Evolutionary conservation across 92 coral and sea anemone species (phyloP).

Genomic region (Epizoanthus illoricatus): DNA sequence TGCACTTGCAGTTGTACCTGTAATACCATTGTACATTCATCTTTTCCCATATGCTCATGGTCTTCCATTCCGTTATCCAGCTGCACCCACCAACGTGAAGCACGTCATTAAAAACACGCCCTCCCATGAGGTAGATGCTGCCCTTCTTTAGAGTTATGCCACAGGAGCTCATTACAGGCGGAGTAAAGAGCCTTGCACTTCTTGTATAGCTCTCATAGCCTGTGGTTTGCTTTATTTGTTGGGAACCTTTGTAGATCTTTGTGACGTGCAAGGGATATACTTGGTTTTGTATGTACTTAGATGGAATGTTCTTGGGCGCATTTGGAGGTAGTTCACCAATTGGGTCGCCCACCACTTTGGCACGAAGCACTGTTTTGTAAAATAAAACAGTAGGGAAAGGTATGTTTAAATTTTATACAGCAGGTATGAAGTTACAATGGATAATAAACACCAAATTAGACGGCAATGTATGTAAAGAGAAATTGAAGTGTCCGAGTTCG

Average conservation of each 20-base stretch:
- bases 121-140: conserved; percentile 4
- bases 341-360: conserved; percentile 11
- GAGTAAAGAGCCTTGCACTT: neutral
- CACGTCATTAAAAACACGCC: neutral
- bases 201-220: neutral
- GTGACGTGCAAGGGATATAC: conserved; percentile 8
- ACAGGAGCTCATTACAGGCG: neutral
- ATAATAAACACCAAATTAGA: no score
- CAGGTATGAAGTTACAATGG: no score
- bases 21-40: neutral
- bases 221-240: neutral
- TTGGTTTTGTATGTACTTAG: neutral
- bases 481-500: no score
- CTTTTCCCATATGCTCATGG: neutral
- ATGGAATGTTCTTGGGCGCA: neutral
- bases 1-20: neutral
- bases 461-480: no score
- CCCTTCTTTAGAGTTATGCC: neutral
- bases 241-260: neutral
- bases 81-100: conserved; percentile 9
- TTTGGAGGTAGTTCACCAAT: neutral
- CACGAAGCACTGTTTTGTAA: conserved; percentile 16
- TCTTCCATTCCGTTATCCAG: neutral
- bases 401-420: neutral
- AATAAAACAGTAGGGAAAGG: neutral